A percentile compares a stretch with the other conserved stretches of the same genome.
Evolutionary conservation across 2,888 invertebrate genomes (phyloP).

Genomic region (Odontocerum albicorne): DNA sequence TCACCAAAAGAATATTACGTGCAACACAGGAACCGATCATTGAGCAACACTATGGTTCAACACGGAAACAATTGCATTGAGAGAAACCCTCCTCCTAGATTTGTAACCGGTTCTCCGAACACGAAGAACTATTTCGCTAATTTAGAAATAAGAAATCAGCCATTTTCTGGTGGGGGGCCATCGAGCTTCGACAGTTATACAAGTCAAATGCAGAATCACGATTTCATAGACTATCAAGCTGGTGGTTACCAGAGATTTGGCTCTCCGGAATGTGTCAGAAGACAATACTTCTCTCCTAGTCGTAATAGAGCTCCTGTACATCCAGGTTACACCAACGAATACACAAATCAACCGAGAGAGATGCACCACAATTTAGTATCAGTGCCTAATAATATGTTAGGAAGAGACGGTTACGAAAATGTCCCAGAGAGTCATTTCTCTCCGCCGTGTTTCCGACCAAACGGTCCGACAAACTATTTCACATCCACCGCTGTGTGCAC

Average conservation of each 20-base stretch:
- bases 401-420: conserved; percentile 19
- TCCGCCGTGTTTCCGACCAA: conserved; percentile 29
- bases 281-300: conserved; percentile 31
- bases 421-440: conserved; percentile 15
- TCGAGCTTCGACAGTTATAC: conserved; percentile 28
- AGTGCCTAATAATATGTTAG: conserved; percentile 16
- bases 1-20: conserved; percentile 26
- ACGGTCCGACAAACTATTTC: conserved; percentile 34
- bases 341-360: conserved; percentile 20
- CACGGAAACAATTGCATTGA: conserved; percentile 16
- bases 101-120: conserved; percentile 24
- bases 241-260: conserved; percentile 16
- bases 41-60: conserved; percentile 31
- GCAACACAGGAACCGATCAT: conserved; percentile 27
- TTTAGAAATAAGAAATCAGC: conserved; percentile 29
- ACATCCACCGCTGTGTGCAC: conserved; percentile 33
- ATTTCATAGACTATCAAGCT: conserved; percentile 17
- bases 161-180: conserved; percentile 29
- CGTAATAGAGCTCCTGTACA: conserved; percentile 10
- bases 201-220: conserved; percentile 9
- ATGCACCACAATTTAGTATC: conserved; percentile 18
- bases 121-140: conserved; percentile 29
- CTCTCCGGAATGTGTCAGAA: conserved; percentile 31
- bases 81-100: conserved; percentile 19
- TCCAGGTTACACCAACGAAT: conserved; percentile 7